These are phyloP conservation scores for Tetramorium parvispinum DNA, from an alignment of 1,140 invertebrate species.

Conservation along the genomic window DNA sequence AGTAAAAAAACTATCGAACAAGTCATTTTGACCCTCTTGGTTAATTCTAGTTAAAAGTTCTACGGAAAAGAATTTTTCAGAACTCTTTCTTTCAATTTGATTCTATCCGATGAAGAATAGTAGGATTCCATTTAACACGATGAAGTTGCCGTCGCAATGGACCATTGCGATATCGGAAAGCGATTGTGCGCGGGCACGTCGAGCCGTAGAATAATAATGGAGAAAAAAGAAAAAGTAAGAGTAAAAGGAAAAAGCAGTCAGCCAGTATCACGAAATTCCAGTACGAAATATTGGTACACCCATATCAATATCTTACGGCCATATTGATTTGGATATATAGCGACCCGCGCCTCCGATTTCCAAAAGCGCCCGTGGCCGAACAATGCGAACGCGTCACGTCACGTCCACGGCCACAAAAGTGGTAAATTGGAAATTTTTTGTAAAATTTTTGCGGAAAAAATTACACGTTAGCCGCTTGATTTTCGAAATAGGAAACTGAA, in stretches of 20 bases:
- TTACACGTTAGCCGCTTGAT: not conserved
- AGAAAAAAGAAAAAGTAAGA: slow-evolving; percentile 70
- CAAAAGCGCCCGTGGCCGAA: slow-evolving; percentile 73
- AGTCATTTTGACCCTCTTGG: no score
- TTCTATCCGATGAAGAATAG: not conserved
- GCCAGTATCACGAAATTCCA: slow-evolving; percentile 85
- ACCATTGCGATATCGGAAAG: not conserved
- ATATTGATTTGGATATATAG: slow-evolving; percentile 85
- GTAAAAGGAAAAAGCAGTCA: slow-evolving; percentile 83
- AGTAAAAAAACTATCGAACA: no score
- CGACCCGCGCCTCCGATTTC: slow-evolving; percentile 82
- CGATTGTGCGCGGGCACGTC: slow-evolving; percentile 65
- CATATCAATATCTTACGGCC: slow-evolving; percentile 85
- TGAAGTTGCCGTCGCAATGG: not conserved
- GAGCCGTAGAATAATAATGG: slow-evolving; percentile 75
- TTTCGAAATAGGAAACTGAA: not conserved
- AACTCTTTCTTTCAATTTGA: not conserved
- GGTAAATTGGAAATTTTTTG: not conserved
- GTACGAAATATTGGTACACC: slow-evolving; percentile 84
- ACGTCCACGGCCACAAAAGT: not conserved
- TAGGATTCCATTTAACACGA: not conserved
- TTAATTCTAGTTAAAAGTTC: no score
- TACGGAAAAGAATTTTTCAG: no score
- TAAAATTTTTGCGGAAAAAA: not conserved
- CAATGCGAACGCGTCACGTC: slow-evolving; percentile 2